These are phyloP conservation scores for Capreolus pygargus DNA, from an alignment of 2,113 vertebrate species.

Conservation along the genomic window DNA sequence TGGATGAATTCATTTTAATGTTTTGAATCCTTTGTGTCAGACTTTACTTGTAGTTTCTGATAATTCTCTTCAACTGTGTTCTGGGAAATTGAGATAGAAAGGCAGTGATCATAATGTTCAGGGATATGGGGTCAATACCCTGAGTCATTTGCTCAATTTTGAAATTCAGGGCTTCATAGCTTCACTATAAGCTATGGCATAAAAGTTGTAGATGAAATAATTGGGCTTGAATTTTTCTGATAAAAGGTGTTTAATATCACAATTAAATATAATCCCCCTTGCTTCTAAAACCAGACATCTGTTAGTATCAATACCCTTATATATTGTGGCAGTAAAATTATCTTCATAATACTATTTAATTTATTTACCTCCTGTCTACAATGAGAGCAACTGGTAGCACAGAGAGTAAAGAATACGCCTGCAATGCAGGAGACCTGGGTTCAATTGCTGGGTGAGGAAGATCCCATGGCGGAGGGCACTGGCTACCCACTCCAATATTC, in stretches of 20 bases:
- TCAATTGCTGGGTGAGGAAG: background rate
- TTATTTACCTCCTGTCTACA: background rate
- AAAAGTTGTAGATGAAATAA: background rate
- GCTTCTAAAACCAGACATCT: background rate
- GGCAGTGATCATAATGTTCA: background rate
- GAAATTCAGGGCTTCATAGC: background rate
- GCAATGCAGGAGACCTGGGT: background rate
- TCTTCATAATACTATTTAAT: slow-evolving; percentile 15
- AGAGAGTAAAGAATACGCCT: background rate
- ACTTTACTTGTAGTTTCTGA: background rate
- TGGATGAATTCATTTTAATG: background rate
- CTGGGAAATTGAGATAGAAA: background rate
- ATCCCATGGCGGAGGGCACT: background rate
- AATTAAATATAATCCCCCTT: background rate
- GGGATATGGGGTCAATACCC: background rate
- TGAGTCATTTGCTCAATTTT: background rate
- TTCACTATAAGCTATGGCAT: background rate
- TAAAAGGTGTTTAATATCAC: background rate
- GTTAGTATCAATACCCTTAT: background rate
- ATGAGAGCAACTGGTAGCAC: background rate
- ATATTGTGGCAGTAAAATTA: background rate
- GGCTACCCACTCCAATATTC: background rate
- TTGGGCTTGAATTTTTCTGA: background rate
- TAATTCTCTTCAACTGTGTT: background rate
- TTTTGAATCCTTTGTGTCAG: background rate